Conservation (phyloP, 2,113 vertebrate species). For the Rallus limicola region DNA sequence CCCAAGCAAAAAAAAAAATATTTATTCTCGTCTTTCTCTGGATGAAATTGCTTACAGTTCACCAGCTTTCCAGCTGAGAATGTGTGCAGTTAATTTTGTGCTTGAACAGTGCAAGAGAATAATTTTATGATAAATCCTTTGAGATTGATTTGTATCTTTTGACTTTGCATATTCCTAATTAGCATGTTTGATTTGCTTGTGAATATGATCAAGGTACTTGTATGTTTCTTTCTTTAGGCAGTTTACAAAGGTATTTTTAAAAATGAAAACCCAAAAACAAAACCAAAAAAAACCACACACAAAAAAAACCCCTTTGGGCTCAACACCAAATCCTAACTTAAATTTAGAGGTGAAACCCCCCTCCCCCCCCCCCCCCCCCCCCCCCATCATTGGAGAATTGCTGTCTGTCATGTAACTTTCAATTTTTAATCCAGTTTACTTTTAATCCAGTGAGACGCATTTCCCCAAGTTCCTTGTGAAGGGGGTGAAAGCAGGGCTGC, state of each 20-base stretch:
- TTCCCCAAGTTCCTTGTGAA: neutral
- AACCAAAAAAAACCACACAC: neutral
- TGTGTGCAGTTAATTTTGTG: neutral
- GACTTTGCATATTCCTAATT: neutral
- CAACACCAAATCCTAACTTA: neutral
- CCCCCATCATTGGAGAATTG: neutral
- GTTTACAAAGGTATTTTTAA: neutral
- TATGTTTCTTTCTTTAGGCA: neutral
- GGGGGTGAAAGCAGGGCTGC: accelerated
- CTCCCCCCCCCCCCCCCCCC: too few species aligned
- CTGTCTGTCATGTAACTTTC: neutral
- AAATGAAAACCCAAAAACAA: neutral
- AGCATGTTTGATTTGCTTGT: neutral
- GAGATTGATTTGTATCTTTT: neutral
- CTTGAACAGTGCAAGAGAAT: neutral
- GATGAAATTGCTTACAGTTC: neutral
- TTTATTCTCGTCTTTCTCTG: neutral
- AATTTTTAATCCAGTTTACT: too few species aligned
- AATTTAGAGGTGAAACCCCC: neutral
- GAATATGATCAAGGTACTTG: neutral
- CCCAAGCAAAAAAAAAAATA: neutral
- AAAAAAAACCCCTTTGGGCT: neutral
- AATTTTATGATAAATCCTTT: neutral
- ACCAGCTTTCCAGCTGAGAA: neutral
- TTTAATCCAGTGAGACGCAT: neutral